Conservation (phyloP, 2,888 invertebrate genomes). For the Tenthredo distinguenda region DNA sequence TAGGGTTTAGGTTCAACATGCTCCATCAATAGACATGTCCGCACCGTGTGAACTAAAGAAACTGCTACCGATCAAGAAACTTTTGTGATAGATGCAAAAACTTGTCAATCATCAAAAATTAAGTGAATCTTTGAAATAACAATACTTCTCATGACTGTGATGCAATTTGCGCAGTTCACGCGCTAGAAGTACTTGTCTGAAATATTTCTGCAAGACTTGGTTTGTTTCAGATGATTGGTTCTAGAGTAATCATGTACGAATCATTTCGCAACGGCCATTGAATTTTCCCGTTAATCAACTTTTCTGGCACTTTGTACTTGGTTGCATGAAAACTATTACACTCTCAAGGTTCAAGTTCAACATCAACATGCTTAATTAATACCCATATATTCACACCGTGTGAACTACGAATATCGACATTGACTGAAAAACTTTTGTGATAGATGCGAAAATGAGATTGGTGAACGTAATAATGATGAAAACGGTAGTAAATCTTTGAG, state of each 20-base stretch:
- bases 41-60: not conserved
- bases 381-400: not conserved
- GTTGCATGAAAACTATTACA: not conserved
- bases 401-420: not conserved
- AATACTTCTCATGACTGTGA: not conserved
- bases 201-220: not conserved
- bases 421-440: not conserved
- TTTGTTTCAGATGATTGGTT: not conserved
- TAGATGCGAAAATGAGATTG: not conserved
- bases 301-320: not conserved
- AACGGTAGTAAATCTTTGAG: not conserved
- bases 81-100: not conserved
- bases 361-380: not conserved
- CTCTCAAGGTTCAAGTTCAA: not conserved
- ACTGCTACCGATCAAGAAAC: not conserved
- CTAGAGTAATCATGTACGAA: not conserved
- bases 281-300: not conserved
- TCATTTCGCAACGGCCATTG: not conserved
- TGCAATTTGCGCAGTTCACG: not conserved
- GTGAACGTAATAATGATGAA: not conserved
- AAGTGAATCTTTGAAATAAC: not conserved
- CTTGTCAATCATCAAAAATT: not conserved
- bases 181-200: not conserved
- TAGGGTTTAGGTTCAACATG: not conserved
- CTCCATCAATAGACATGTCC: not conserved